Evolutionary conservation across 1,140 invertebrate genomes (phyloP), one percentile per base, ranked within the genome.

Genomic region (Phortica variegata): DNA sequence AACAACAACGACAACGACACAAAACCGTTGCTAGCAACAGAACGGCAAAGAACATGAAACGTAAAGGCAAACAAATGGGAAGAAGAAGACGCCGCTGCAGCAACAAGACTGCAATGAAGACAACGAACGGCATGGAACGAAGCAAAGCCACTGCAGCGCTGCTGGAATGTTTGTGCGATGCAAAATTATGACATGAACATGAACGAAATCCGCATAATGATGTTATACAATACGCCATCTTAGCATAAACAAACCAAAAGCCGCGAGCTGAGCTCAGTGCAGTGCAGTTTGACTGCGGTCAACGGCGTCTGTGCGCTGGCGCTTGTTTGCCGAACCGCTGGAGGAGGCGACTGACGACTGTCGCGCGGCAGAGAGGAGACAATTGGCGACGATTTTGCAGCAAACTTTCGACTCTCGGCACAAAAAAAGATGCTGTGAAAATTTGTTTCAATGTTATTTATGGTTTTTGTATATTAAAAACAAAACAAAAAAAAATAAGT

Each of bases 131-230:
- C 39, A 21, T 56, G 60, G 63, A 66, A 68, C 68, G 57, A 51
- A 50, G 51, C 18, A 21, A 7, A 38, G n/a, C 13, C 10, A 6
- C 16, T 13, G 40, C 17, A 19, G 26, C 29, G 26, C 23, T 20
- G 18, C 42, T 31, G 23, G 23, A 26, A 26, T 26, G 23, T 26
- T 26, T 26, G 32, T 15, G 49, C 49, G 58, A 47, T 43, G 60
- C 57, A 71, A 71, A 71, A 71, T 71, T 71, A 71, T 71, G 66
- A 71, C 66, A 71, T 71, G 66, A 71, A 71, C 66, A 71, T 71
- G 66, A 71, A 71, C 66, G 66, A 55, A 71, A 61, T 66, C 58
- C 60, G 63, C 66, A 71, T 71, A 71, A 71, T 71, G 66, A 71
- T 71, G 66, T 71, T 71, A 71, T 71, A 66, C 66, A 71, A 71